These are phyloP conservation scores for Malthinus flaveolus DNA, from an alignment of 2,888 invertebrate species.

Conservation along the genomic window DNA sequence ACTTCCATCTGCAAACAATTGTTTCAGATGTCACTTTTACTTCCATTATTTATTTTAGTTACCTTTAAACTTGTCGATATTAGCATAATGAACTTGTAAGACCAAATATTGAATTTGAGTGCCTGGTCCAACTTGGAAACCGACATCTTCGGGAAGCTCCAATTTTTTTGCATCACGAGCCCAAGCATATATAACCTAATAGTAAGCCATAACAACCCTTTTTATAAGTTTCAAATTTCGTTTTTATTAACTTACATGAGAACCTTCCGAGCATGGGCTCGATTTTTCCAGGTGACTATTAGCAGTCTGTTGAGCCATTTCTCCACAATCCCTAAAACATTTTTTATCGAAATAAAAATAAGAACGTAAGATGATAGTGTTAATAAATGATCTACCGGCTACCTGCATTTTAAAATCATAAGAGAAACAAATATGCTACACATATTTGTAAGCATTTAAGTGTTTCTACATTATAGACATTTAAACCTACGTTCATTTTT, in stretches of 20 bases:
- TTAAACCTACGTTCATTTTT: no score
- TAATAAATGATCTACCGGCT: no score
- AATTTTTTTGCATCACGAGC: constrained; percentile 87
- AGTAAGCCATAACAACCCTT: constrained; percentile 8
- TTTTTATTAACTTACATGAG: constrained; percentile 60
- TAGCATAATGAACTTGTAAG: constrained; percentile 72
- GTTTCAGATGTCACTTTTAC: constrained; percentile 18
- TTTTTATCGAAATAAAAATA: neutral
- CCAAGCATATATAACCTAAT: constrained; percentile 91
- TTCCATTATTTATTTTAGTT: neutral
- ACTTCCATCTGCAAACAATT: constrained; percentile 64
- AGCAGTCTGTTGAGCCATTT: constrained; percentile 70
- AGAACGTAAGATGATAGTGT: no score
- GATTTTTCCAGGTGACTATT: constrained; percentile 58
- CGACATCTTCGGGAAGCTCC: constrained; percentile 81
- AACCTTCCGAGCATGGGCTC: constrained; percentile 75
- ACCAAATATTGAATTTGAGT: constrained; percentile 87
- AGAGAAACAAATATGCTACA: no score
- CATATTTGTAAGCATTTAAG: no score
- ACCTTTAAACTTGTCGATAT: constrained; percentile 33
- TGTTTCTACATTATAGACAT: no score
- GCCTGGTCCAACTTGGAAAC: constrained; percentile 86
- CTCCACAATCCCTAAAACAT: constrained; percentile 82
- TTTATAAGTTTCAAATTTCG: neutral
- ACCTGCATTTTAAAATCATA: neutral